Evolutionary conservation across 2,113 vertebrate genomes (phyloP).

Genomic region (Apus apus): DNA sequence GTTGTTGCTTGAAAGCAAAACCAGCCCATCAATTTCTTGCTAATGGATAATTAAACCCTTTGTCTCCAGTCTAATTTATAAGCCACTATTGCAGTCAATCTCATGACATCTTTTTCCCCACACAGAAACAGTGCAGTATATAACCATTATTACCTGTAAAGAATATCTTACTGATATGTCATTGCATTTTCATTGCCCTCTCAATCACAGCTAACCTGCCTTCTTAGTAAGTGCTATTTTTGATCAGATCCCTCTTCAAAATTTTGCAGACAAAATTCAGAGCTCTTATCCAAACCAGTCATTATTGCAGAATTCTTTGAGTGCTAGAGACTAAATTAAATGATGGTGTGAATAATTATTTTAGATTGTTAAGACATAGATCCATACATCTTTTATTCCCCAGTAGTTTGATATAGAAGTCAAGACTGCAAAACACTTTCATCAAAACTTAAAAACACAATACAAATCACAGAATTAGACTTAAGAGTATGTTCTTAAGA

Average conservation of each 20-base stretch:
- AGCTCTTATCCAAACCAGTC: background rate
- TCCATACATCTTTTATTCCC: background rate
- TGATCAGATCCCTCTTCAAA: background rate
- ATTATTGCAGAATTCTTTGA: background rate
- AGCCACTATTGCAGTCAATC: background rate
- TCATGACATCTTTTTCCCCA: fast-evolving
- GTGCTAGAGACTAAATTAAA: background rate
- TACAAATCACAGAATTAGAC: background rate
- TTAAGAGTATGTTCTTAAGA: background rate
- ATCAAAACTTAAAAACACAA: background rate
- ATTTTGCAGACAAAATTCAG: background rate
- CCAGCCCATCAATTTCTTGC: too few relatives aligned
- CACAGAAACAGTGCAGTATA: background rate
- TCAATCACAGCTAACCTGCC: background rate
- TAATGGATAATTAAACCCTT: background rate
- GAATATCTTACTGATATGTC: background rate
- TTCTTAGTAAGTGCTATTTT: background rate
- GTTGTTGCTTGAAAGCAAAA: background rate
- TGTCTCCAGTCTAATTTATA: background rate
- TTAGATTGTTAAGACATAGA: background rate
- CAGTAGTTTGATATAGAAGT: background rate
- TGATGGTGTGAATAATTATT: background rate
- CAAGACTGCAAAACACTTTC: background rate
- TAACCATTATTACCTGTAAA: background rate
- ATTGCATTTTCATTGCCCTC: background rate